A percentile compares a stretch with the other conserved stretches of the same genome.
Evolutionary conservation across 2,113 vertebrate species (phyloP).

Genomic region (Dendropsophus ebraccatus): DNA sequence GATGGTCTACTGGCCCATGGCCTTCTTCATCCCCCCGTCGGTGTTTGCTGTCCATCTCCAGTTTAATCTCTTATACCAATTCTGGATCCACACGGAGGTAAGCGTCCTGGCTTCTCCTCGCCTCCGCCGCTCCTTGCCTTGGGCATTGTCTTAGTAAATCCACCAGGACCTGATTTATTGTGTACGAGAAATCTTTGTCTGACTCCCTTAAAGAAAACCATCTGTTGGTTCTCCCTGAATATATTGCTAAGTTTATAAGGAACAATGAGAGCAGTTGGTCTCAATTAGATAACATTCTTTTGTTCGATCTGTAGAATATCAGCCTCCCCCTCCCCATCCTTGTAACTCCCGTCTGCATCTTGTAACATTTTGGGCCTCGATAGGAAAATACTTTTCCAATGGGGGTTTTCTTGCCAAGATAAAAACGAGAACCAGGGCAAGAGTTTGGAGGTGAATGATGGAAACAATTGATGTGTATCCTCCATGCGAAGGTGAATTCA

Average conservation of each 20-base stretch:
- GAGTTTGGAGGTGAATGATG: background rate
- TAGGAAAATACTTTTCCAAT: slow-evolving; percentile 66
- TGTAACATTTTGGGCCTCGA: slow-evolving; percentile 69
- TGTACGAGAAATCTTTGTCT: slow-evolving; percentile 82
- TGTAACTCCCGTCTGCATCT: slow-evolving; percentile 69
- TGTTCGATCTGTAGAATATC: slow-evolving; percentile 70
- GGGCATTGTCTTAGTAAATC: slow-evolving; percentile 73
- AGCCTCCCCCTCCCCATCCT: slow-evolving; percentile 65
- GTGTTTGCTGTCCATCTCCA: slow-evolving; percentile 90
- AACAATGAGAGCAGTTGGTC: slow-evolving; percentile 81
- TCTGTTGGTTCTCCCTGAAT: slow-evolving; percentile 78
- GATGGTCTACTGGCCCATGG: slow-evolving; percentile 90
- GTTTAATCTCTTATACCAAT: slow-evolving; percentile 93
- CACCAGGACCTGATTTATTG: slow-evolving; percentile 80
- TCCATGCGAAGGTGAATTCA: no score
- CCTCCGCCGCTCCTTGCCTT: slow-evolving; percentile 70
- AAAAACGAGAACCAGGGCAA: slow-evolving; percentile 48
- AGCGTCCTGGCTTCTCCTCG: slow-evolving; percentile 64
- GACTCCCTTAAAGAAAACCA: slow-evolving; percentile 80
- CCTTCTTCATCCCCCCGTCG: slow-evolving; percentile 85
- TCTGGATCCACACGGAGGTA: slow-evolving; percentile 98
- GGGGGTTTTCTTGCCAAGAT: slow-evolving; percentile 64
- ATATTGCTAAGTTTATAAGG: slow-evolving; percentile 81
- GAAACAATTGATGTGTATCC: background rate
- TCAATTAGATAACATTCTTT: slow-evolving; percentile 74